Conservation (phyloP, 2,888 invertebrate species). For the Xanthorhoe spadicearia region DNA sequence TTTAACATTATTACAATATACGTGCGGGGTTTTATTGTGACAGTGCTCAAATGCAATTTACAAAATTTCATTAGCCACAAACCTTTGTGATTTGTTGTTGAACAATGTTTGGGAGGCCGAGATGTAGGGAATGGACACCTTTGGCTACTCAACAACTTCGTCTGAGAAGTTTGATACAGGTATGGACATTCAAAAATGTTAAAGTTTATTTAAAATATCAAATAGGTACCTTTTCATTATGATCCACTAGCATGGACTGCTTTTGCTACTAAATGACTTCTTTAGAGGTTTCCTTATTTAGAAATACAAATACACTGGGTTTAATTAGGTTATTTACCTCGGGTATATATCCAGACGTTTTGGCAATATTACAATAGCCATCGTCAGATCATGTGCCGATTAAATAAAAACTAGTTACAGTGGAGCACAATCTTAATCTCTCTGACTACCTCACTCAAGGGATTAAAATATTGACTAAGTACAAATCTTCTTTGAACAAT, state of each 20-base stretch:
- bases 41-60: constrained; percentile 4
- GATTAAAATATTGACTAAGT: too few species aligned
- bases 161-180: constrained; percentile 91
- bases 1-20: not conserved
- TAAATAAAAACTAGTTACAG: too few species aligned
- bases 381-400: too few species aligned
- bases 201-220: constrained; percentile 51
- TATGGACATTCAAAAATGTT: constrained; percentile 55
- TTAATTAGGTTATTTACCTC: too few species aligned
- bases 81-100: constrained; percentile 48
- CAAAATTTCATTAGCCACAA: not conserved
- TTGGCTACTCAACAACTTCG: constrained; percentile 93
- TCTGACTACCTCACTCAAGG: too few species aligned
- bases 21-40: not conserved
- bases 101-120: constrained; percentile 85
- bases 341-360: too few species aligned
- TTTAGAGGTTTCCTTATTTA: too few species aligned
- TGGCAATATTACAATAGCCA: too few species aligned
- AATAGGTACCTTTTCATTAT: constrained; percentile 59
- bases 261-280: too few species aligned
- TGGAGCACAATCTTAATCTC: too few species aligned
- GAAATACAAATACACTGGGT: too few species aligned
- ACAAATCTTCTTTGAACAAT: too few species aligned
- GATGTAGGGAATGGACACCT: constrained; percentile 91
- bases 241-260: not conserved